Conservation (phyloP, 1,140 invertebrate genomes). For the Orussus abietinus region DNA sequence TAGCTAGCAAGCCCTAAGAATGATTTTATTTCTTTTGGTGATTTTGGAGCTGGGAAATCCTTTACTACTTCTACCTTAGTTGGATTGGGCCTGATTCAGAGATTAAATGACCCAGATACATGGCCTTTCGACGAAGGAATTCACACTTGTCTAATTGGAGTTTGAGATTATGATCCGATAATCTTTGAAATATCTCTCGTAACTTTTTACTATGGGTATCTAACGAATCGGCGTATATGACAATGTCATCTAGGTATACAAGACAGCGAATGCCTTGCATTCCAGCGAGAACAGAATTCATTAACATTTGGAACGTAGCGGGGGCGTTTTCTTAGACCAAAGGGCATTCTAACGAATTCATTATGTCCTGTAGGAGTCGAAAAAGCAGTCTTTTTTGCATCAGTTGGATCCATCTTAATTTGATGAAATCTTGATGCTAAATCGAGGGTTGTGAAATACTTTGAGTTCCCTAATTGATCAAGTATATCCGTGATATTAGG, state of each 20-base stretch:
- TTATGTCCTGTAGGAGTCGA: conserved; percentile 32
- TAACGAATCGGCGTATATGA: conserved; percentile 10
- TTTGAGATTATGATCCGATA: conserved; percentile 21
- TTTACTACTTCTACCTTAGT: conserved; percentile 18
- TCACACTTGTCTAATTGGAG: conserved; percentile 28
- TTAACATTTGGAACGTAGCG: conserved; percentile 28
- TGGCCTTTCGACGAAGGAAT: conserved; percentile 23
- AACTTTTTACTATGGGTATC: conserved; percentile 10
- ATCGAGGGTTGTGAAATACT: conserved; percentile 53
- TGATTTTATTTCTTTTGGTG: conserved; percentile 14
- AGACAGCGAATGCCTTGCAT: conserved; percentile 12
- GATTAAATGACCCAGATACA: conserved; percentile 26
- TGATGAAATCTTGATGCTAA: conserved; percentile 54
- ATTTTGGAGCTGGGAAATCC: conserved; percentile 20
- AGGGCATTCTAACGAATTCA: conserved; percentile 40
- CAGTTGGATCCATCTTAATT: conserved; percentile 37
- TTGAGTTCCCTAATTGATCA: conserved; percentile 41
- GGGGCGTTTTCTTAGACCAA: conserved; percentile 43
- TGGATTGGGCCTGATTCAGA: conserved; percentile 22
- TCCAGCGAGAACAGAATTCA: conserved; percentile 17
- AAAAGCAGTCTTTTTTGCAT: conserved; percentile 52
- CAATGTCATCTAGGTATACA: conserved; percentile 22
- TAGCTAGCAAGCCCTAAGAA: conserved; percentile 24
- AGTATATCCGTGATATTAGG: conserved; percentile 54
- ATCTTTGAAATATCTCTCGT: conserved; percentile 14